Evolutionary conservation across 1,140 invertebrate genomes (phyloP), one percentile per base, ranked within the genome.

Genomic region (Marisa cornuarietis): DNA sequence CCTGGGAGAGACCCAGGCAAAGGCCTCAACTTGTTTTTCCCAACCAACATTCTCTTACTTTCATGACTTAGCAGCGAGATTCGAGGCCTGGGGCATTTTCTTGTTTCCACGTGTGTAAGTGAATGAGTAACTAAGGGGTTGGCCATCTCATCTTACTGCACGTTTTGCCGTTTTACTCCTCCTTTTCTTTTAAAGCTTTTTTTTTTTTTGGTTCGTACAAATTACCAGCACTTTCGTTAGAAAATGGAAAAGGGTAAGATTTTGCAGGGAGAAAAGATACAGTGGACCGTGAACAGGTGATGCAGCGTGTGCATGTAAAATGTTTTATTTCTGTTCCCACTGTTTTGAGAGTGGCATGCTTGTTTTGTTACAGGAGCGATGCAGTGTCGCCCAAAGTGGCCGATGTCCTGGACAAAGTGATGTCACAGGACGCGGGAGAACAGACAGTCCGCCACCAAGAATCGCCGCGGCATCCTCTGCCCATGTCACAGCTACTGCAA

Each of bases 361-460:
- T 79, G 78, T 78, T 71, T 76, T 73, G 11, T 85, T 85, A 65
- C 83, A 87, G 86, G 83, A 84, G 84, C 78, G 86, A 87, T 77
- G 81, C 83, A 16, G 81, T 87, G 69, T 85, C 84, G 7, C 86
- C 86, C 51, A 83, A 85, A 66, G 83, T 82, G 54, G 84, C 84
- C 8, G 86, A 87, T 82, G 83, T 83, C 16, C 82, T 86, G 22
- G 84, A 86, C 14, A 84, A 83, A 69, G 83, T 84, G 20, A 83
- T 85, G 76, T 77, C 68, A 31, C 65, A 65, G 22, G 72, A 61
- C 54, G 31, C 74, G 16, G 24, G 14, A 31, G 54, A 42, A 31
- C 42, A 63, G 51, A 73, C 42, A 79, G n/a, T 24, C 31, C n/a
- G 58, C 51, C 61, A 31, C 66, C 69, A 42, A 72, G 51, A 72